Base-by-base conservation (phyloP, 2,888 invertebrate species). In the Tenthredo mesomela region DNA sequence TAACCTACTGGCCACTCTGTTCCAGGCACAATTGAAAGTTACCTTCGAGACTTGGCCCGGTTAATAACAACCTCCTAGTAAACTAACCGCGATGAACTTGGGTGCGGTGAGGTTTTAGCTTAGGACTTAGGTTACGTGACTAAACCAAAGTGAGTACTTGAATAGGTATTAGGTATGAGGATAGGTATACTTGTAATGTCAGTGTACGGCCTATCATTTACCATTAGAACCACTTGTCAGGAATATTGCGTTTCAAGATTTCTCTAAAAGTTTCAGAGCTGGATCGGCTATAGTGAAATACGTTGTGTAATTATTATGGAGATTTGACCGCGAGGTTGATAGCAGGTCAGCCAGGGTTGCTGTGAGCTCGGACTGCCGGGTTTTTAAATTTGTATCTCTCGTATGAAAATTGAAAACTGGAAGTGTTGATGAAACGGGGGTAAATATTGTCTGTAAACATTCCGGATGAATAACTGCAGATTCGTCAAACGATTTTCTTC, bases 51-150 rank as follows among this genome's bases (percentile, higher is more conserved):
- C 77, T 77, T 77, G 47, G 54, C 54, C 33, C 54, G 77, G 77
- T 54, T 77, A 54, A 77, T 77, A 77, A 77, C 54, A 77, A 54
- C 77, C 77, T 77, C 33, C 29, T 40, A 54, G 29, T 77, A n/a
- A 77, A 77, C 77, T 54, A 33, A 54, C 54, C 50, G 77, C 43
- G 25, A 43, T 25, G 73, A 73, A 43, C 73, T 47, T 43, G 21
- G 73, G 73, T 25, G 7, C n/a, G 77, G 77, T 54, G 10, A 33
- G 54, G 77, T 33, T 77, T 77, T 33, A 77, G 50, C 50, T 50
- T 40, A 77, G 77, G 54, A 77, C 77, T 77, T 77, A 12, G 33
- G 54, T 37, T 61, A 58, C 80, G 40, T 80, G 58, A 80, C 80
- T 61, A 21, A 80, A 80, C 37, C 40, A 15, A 37, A 61, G 33